Conservation (phyloP, 2,888 invertebrate species). For the Cantharis nigra region DNA sequence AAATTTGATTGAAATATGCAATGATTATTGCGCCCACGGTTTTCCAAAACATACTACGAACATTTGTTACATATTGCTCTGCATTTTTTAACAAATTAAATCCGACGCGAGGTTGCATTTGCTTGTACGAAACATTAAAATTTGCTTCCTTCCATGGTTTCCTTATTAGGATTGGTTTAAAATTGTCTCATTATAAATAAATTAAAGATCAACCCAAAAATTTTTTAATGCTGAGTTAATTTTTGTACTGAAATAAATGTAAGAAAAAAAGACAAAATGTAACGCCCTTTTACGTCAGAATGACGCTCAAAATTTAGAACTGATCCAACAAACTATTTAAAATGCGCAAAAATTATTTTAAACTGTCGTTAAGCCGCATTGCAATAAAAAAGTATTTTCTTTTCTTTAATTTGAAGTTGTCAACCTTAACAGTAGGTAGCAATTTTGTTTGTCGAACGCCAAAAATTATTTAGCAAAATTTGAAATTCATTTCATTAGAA, state of each 20-base stretch:
- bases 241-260: constrained; percentile 20
- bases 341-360: constrained; percentile 8
- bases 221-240: constrained; percentile 7
- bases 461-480: neutral
- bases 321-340: constrained; percentile 21
- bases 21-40: neutral
- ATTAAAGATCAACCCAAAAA: neutral
- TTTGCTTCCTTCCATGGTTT: neutral
- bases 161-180: neutral
- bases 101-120: neutral
- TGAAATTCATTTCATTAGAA: neutral
- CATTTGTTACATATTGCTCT: neutral
- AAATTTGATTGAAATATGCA: neutral
- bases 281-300: constrained; percentile 20
- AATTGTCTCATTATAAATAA: neutral
- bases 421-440: neutral
- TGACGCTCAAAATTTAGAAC: constrained; percentile 21
- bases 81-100: neutral
- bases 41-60: neutral
- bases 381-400: neutral
- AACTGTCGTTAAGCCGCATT: neutral
- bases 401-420: neutral
- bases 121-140: neutral
- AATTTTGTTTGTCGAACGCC: neutral
- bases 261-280: constrained; percentile 14